Percentiles rank a stretch among this genome's conserved stretches.
These are phyloP conservation scores for Pseudococcus viburni DNA, from an alignment of 2,888 invertebrate species.

Conservation along the genomic window DNA sequence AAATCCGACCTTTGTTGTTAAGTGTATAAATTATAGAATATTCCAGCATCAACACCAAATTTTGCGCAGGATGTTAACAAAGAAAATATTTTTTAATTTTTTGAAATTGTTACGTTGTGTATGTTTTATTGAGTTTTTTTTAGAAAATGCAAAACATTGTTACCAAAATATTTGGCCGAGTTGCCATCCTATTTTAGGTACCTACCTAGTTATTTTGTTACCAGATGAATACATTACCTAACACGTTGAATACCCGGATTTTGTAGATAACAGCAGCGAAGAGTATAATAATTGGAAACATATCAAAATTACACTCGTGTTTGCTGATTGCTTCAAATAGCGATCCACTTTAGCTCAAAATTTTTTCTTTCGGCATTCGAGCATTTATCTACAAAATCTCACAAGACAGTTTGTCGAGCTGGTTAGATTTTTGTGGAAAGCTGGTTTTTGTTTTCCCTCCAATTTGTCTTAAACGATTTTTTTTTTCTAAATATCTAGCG, in stretches of 20 bases:
- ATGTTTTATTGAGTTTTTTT: neutral
- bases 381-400: conserved; percentile 25
- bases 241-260: neutral
- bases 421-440: conserved; percentile 36
- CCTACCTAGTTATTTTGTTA: conserved; percentile 28
- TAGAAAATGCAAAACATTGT: conserved; percentile 34
- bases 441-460: conserved; percentile 44
- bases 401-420: neutral
- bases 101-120: conserved; percentile 35
- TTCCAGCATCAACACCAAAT: conserved; percentile 31
- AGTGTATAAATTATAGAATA: neutral
- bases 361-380: conserved; percentile 8
- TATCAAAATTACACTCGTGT: neutral
- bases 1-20: neutral
- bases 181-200: conserved; percentile 23
- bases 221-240: conserved; percentile 1
- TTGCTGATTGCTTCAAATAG: neutral
- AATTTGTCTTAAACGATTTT: neutral
- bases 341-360: neutral
- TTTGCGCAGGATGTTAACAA: conserved; percentile 21
- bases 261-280: neutral
- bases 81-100: conserved; percentile 19
- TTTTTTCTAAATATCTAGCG: conserved; percentile 14
- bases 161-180: conserved; percentile 20
- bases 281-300: neutral